Base-by-base conservation (phyloP, 2,113 vertebrate species). In the Orycteropus afer region DNA sequence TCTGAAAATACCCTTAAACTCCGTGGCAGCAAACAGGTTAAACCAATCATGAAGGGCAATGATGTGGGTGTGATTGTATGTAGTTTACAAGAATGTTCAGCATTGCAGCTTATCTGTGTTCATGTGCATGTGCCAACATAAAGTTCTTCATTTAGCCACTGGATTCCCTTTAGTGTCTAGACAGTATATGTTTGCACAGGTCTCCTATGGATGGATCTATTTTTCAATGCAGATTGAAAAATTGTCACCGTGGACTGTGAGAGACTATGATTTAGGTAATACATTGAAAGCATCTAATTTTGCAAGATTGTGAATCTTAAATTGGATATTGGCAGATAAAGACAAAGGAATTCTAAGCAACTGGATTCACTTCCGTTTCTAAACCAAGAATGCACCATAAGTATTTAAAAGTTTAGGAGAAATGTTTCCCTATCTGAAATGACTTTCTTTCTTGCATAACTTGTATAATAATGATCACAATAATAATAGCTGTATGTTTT, bases 1-100 rank as follows among this genome's bases (percentile, higher is more conserved):
- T 97, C 93, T 95, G 97, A 97, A 98, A 97, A 97, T 95, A 97
- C 69, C 40, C 79, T 90, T 91, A 92, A 96, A 97, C 29, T 96
- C 94, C 76, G 89, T 40, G 81, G 65, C 80, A 87, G 92, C 18
- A 93, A 86, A 85, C 32, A 96, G 53, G 82, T 51, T 77, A 94
- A 91, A 29, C 17, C 57, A 11, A 51, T 74, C 55, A 82, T 47
- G 59, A 94, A 10, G 29, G 25, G 2, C 23, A 37, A 78, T 92
- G 47, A 87, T 95, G 82, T 84, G 84, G 45, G 14, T 85, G 47
- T 47, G 45, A 69, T 85, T 59, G 37, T 23, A 32, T 55, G 83
- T 34, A 17, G 61, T 85, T 92, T 88, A n/a, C 7, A 13, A 73
- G 37, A 93, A 71, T n/a, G 7, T 40, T 47, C 45, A 71, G 23